These are phyloP conservation scores for Neostethus bicornis DNA, from an alignment of 2,797 vertebrate genomes.

Conservation along the genomic window DNA sequence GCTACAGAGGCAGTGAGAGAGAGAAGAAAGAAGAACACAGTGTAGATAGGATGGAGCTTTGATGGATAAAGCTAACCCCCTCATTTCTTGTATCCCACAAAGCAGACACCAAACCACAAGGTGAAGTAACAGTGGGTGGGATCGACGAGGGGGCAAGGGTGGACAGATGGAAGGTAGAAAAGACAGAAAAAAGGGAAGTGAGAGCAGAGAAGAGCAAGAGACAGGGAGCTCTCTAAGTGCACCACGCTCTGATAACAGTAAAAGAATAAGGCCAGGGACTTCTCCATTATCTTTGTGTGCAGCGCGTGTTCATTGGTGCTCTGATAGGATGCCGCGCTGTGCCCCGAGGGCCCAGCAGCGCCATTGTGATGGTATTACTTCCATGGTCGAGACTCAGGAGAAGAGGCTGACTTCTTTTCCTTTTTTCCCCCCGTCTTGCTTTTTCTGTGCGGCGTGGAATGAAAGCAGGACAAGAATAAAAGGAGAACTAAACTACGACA, in stretches of 20 bases:
- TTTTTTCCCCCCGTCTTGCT: slow-evolving; percentile 30
- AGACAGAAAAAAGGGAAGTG: slow-evolving; percentile 43
- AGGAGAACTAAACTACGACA: slow-evolving; percentile 38
- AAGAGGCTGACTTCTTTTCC: slow-evolving; percentile 40
- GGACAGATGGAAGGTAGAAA: slow-evolving; percentile 53
- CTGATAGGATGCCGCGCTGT: slow-evolving; percentile 57
- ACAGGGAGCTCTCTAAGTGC: slow-evolving; percentile 66
- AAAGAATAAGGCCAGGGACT: slow-evolving; percentile 73
- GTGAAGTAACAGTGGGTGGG: slow-evolving; percentile 45
- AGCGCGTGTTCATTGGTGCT: slow-evolving; percentile 64
- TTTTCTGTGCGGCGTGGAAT: slow-evolving; percentile 49
- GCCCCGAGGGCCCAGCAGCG: slow-evolving; percentile 63
- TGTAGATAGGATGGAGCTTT: slow-evolving; percentile 44
- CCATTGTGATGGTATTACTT: slow-evolving; percentile 79
- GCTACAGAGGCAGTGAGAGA: slow-evolving; percentile 17
- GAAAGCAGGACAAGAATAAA: slow-evolving; percentile 51
- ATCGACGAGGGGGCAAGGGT: slow-evolving; percentile 42
- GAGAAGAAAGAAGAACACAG: slow-evolving; percentile 24
- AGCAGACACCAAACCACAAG: slow-evolving; percentile 41
- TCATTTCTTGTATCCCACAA: slow-evolving; percentile 26
- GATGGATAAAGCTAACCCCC: slow-evolving; percentile 50
- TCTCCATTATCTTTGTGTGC: slow-evolving; percentile 75
- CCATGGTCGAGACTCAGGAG: slow-evolving; percentile 69
- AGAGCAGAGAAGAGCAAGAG: slow-evolving; percentile 42
- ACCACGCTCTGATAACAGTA: slow-evolving; percentile 72